phyloP scores from a whole-genome alignment of 1,140 invertebrate genomes.

The Steinernema feltiae region DNA sequence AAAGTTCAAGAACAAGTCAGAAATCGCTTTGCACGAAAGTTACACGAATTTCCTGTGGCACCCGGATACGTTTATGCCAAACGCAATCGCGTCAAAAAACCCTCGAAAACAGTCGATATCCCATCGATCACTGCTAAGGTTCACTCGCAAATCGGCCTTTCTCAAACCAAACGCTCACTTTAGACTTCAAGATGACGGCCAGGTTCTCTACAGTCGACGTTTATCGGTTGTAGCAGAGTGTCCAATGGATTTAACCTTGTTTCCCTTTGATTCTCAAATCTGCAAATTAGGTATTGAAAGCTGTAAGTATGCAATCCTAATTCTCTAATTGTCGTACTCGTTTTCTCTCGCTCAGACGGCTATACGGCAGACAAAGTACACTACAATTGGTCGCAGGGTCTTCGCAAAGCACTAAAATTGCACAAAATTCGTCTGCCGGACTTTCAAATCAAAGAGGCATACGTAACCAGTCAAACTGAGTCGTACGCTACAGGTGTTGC shows the following conservation, averaged over 20 bases:
- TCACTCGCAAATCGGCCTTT: background rate
- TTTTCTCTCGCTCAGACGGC: slow-evolving; percentile 44
- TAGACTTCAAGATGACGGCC: slow-evolving; percentile 37
- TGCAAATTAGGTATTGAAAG: slow-evolving; percentile 94
- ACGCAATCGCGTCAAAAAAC: slow-evolving; percentile 48
- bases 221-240: slow-evolving; percentile 91
- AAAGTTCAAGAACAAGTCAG: slow-evolving; percentile 51
- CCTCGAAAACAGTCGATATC: slow-evolving; percentile 46
- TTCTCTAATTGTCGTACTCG: slow-evolving; percentile 12
- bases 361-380: slow-evolving; percentile 56
- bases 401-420: slow-evolving; percentile 43
- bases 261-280: slow-evolving; percentile 89
- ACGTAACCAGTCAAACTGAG: slow-evolving; percentile 51
- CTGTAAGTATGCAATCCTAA: slow-evolving; percentile 76
- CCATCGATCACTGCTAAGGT: slow-evolving; percentile 42
- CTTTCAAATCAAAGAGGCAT: slow-evolving; percentile 52
- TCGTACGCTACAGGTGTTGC: slow-evolving; percentile 44
- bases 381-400: slow-evolving; percentile 50
- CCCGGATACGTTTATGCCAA: slow-evolving; percentile 44
- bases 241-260: slow-evolving; percentile 92
- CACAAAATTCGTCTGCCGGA: slow-evolving; percentile 53
- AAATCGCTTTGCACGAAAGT: slow-evolving; percentile 39
- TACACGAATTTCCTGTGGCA: slow-evolving; percentile 44
- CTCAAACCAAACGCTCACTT: background rate
- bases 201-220: slow-evolving; percentile 59